Conservation (phyloP, 2,797 vertebrate genomes). For the Podarcis lilfordi region DNA sequence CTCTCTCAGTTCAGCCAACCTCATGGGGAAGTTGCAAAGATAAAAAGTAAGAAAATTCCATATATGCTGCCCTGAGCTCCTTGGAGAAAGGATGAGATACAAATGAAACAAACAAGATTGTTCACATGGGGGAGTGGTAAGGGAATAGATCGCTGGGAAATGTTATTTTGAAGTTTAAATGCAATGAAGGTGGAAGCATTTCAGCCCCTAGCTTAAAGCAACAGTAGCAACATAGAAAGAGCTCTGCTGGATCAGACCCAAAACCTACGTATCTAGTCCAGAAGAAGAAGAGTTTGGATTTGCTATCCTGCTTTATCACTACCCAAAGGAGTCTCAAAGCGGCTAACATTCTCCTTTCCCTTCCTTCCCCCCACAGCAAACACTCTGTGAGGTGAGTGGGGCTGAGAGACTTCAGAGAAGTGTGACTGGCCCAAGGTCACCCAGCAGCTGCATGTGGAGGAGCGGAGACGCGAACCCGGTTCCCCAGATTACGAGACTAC, state of each 20-base stretch:
- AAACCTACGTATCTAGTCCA: background rate
- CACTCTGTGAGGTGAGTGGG: no score
- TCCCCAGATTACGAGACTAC: no score
- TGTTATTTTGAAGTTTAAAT: background rate
- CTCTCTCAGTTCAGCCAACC: background rate
- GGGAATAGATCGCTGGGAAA: background rate
- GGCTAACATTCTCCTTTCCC: no score
- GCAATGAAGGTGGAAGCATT: background rate
- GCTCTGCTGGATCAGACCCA: background rate
- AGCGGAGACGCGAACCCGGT: no score
- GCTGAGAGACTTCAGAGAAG: no score
- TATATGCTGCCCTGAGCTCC: background rate
- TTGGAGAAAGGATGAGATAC: background rate
- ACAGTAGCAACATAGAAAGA: background rate
- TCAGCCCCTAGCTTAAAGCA: background rate
- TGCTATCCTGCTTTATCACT: no score
- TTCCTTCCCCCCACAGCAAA: no score
- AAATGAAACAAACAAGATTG: background rate
- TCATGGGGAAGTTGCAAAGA: background rate
- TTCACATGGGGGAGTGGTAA: background rate
- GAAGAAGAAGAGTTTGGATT: no score
- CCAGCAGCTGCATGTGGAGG: no score
- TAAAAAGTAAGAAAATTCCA: background rate
- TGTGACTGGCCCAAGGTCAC: no score
- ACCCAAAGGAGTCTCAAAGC: no score